Conservation (phyloP, 2,888 invertebrate genomes). For the Trachelus iudaicus region DNA sequence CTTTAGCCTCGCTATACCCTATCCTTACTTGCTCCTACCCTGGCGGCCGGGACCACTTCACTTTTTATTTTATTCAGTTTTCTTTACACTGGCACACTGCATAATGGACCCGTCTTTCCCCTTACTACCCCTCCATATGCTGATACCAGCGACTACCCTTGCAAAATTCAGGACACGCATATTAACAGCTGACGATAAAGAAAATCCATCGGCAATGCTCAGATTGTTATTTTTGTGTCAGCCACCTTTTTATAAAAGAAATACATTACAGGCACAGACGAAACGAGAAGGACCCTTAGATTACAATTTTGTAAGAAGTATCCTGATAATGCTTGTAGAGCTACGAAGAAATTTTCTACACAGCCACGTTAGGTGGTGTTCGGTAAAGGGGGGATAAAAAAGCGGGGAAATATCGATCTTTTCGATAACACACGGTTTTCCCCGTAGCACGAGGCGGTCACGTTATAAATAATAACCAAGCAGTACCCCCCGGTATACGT, state of each 20-base stretch:
- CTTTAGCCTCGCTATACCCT: background rate
- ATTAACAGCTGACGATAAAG: background rate
- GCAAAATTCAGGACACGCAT: background rate
- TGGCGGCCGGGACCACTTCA: background rate
- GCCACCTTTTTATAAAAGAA: background rate
- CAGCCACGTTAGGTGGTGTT: background rate
- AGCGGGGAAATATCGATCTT: background rate
- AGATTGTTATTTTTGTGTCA: background rate
- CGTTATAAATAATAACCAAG: background rate
- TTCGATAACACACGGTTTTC: background rate
- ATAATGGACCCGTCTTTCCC: background rate
- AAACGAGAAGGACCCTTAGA: background rate
- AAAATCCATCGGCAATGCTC: background rate
- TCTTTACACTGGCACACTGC: background rate
- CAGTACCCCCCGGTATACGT: background rate
- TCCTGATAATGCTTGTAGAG: background rate
- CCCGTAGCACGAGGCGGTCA: background rate
- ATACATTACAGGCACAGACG: background rate
- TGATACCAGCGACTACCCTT: background rate
- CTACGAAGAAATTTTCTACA: background rate
- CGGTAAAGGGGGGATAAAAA: background rate
- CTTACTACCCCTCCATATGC: background rate
- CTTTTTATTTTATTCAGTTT: background rate
- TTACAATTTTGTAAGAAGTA: background rate
- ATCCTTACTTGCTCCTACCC: background rate